phyloP scores from a whole-genome alignment of 2,113 vertebrate genomes.

The Morone chrysops region DNA sequence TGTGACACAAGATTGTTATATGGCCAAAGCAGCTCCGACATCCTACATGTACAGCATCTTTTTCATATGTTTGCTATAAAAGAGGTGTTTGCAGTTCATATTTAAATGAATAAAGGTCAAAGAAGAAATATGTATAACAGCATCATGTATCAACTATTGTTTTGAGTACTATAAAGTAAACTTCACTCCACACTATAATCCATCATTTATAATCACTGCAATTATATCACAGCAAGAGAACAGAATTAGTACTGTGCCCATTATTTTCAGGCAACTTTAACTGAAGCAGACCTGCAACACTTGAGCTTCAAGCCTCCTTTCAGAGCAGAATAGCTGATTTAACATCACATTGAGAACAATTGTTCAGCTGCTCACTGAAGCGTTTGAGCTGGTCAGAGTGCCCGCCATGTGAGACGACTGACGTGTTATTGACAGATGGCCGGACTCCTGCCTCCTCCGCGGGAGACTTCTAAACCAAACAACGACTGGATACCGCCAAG shows the following conservation, averaged over 20 bases:
- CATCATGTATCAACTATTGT: not conserved
- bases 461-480: conserved; percentile 65
- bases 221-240: conserved; percentile 31
- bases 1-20: not conserved
- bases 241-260: not conserved
- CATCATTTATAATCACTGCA: conserved; percentile 43
- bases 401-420: conserved; percentile 31
- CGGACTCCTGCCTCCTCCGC: conserved; percentile 38
- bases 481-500: conserved; percentile 59
- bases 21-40: no score
- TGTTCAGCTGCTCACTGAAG: conserved; percentile 54
- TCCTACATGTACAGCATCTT: not conserved
- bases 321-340: conserved; percentile 55
- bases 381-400: conserved; percentile 51
- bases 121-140: not conserved
- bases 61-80: not conserved
- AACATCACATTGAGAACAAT: conserved; percentile 49
- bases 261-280: conserved; percentile 25
- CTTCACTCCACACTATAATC: conserved; percentile 16
- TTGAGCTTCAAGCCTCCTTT: conserved; percentile 25
- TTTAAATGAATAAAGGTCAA: conserved; percentile 5
- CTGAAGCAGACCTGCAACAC: conserved; percentile 13
- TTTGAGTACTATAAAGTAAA: conserved; percentile 3
- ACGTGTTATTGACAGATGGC: conserved; percentile 69
- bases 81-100: not conserved